phyloP scores from a whole-genome alignment of 1,140 invertebrate genomes.

The Thereuonema tuberculata region DNA sequence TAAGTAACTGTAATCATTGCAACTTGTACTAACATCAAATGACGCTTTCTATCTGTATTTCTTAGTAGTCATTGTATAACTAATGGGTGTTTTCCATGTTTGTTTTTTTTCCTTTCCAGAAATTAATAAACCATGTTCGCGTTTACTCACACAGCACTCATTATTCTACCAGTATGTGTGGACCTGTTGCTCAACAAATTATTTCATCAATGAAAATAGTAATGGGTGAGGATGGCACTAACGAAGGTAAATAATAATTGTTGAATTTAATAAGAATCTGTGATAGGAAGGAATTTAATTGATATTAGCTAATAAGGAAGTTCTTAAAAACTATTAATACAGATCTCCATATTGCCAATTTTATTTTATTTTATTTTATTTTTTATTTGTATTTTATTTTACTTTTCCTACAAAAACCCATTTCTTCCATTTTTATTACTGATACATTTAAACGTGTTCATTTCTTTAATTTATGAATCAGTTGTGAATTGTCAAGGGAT shows the following conservation, averaged over 20 bases:
- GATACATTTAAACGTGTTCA: too few relatives aligned
- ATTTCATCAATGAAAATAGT: slow-evolving; percentile 75
- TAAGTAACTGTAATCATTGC: neutral
- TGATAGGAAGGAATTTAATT: too few relatives aligned
- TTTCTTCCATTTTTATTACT: too few relatives aligned
- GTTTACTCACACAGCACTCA: slow-evolving; percentile 65
- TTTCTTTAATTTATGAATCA: too few relatives aligned
- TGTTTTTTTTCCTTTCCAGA: slow-evolving; percentile 36
- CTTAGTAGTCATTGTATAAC: neutral
- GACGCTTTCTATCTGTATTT: neutral
- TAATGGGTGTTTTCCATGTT: neutral
- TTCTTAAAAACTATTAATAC: too few relatives aligned
- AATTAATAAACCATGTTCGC: slow-evolving; percentile 65
- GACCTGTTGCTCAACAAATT: slow-evolving; percentile 81
- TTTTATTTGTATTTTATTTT: too few relatives aligned
- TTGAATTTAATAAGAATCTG: too few relatives aligned
- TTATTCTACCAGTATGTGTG: slow-evolving; percentile 81
- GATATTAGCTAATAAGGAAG: too few relatives aligned
- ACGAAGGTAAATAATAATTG: slow-evolving; percentile 46
- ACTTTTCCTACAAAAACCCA: too few relatives aligned
- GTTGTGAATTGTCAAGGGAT: too few relatives aligned
- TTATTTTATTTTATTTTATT: too few relatives aligned
- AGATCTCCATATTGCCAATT: too few relatives aligned
- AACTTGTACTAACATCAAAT: neutral
- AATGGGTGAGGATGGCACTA: slow-evolving; percentile 66